Evolutionary conservation across 2,888 invertebrate genomes (phyloP), one percentile per base, ranked within the genome.

Genomic region (Dasysyrphus albostriatus): DNA sequence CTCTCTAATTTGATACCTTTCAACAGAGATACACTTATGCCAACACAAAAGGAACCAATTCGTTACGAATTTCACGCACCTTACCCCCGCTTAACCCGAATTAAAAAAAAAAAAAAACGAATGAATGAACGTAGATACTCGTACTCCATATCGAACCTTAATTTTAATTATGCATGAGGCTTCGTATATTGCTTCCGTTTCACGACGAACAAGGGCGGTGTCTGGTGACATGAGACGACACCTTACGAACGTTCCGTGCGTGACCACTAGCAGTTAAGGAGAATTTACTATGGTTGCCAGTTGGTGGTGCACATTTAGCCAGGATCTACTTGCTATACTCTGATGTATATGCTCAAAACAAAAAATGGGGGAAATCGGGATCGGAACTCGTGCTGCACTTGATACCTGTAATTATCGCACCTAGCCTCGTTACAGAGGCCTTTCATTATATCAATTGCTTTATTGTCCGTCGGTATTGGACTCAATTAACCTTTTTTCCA

Each of bases 391-490:
- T 87, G 87, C 87, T 83, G 87, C 83, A 83, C 83, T 87, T 78
- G 87, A 87, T 83, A 87, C 87, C 75, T 79, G 78, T 87, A 87
- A 87, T 87, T 87, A 87, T 87, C 87, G 83, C 83, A 83, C 87
- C 87, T 82, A 79, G 74, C 63, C 65, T 44, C 54, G 82, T 59
- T 85, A 58, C 81, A 59, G 75, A 59, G 75, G 72, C 65, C 78
- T 72, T 83, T 87, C 87, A 87, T 87, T 87, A 87, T 78, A 59
- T 47, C 87, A 75, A 87, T 78, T 87, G 87, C 87, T 83, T 75
- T 67, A 87, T 87, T 83, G 87, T 79, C 44, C 75, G 42, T 47
- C 78, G 78, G 78, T 70, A 56, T 59, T 75, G 58, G 47, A 63
- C 63, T 78, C 78, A 75, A 83, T 83, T 87, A 83, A 83, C 87